Conservation (phyloP, 1,140 invertebrate species). For the Ips nitidus region DNA sequence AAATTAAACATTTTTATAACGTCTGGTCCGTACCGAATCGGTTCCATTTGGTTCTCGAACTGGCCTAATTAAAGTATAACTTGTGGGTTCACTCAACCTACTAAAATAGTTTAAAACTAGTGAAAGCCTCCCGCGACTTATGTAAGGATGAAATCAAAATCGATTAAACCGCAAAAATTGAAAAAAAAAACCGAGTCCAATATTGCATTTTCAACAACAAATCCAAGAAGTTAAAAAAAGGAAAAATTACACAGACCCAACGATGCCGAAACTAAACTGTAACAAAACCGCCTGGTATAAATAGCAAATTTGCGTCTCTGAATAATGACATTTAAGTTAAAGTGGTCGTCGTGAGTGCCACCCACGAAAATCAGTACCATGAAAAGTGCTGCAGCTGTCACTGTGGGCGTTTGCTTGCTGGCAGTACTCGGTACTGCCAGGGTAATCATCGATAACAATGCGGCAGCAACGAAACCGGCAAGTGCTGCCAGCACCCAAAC, state of each 20-base stretch:
- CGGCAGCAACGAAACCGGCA: neutral
- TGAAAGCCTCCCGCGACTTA: conserved; percentile 26
- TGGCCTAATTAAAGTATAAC: conserved; percentile 20
- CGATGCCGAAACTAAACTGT: conserved; percentile 25
- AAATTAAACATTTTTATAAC: no score
- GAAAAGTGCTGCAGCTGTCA: conserved; percentile 7
- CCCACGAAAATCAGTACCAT: conserved; percentile 5
- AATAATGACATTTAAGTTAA: conserved; percentile 15
- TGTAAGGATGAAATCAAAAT: conserved; percentile 31
- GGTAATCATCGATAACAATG: conserved; percentile 24
- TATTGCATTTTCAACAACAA: conserved; percentile 15
- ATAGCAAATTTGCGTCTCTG: conserved; percentile 25
- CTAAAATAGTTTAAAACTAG: conserved; percentile 13
- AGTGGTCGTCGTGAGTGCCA: conserved; percentile 11
- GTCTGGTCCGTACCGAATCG: neutral
- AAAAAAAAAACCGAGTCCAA: conserved; percentile 16
- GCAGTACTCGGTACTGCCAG: conserved; percentile 11
- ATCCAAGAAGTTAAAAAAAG: conserved; percentile 24
- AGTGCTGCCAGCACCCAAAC: neutral
- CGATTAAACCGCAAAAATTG: conserved; percentile 14
- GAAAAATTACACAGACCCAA: conserved; percentile 4
- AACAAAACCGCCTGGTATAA: conserved; percentile 30
- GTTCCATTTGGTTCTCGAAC: conserved; percentile 1
- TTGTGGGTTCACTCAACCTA: conserved; percentile 25
- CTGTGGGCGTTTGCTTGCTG: conserved; percentile 21